These are phyloP conservation scores for Eurypyga helias DNA, from an alignment of 2,113 vertebrate species.

Conservation along the genomic window DNA sequence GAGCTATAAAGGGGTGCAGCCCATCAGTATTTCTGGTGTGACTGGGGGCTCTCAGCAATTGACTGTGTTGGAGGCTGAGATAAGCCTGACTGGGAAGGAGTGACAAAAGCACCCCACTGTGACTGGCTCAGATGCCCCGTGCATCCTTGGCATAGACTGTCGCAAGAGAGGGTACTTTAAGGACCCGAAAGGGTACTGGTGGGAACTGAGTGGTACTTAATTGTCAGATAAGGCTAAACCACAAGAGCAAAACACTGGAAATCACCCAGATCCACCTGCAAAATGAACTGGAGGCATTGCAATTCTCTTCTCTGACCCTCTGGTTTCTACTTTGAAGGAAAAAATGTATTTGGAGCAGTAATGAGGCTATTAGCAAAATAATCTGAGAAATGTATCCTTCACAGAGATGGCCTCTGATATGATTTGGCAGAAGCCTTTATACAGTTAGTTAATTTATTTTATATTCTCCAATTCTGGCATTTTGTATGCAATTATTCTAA, in stretches of 20 bases:
- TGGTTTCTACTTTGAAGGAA: not conserved
- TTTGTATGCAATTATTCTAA: not conserved
- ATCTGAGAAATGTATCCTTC: not conserved
- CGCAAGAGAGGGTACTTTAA: too few relatives aligned
- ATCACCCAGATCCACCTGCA: not conserved
- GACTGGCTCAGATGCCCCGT: too few relatives aligned
- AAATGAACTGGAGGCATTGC: not conserved
- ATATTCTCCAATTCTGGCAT: not conserved
- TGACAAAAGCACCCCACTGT: too few relatives aligned
- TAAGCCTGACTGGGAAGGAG: too few relatives aligned
- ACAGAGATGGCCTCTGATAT: not conserved
- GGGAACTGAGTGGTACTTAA: too few relatives aligned
- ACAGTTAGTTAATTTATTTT: not conserved
- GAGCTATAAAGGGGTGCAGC: too few relatives aligned
- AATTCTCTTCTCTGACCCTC: not conserved
- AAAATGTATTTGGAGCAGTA: not conserved
- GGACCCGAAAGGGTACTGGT: too few relatives aligned
- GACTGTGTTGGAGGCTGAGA: too few relatives aligned
- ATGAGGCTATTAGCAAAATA: not conserved
- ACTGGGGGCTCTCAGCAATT: too few relatives aligned
- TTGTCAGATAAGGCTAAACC: too few relatives aligned
- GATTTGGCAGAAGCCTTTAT: slow-evolving; percentile 4
- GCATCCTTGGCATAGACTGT: too few relatives aligned
- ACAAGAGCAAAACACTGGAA: not conserved
- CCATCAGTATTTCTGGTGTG: too few relatives aligned